Evolutionary conservation across 2,888 invertebrate species (phyloP), one percentile per base, ranked within the genome.

Genomic region (Gisinianus flammeolus): DNA sequence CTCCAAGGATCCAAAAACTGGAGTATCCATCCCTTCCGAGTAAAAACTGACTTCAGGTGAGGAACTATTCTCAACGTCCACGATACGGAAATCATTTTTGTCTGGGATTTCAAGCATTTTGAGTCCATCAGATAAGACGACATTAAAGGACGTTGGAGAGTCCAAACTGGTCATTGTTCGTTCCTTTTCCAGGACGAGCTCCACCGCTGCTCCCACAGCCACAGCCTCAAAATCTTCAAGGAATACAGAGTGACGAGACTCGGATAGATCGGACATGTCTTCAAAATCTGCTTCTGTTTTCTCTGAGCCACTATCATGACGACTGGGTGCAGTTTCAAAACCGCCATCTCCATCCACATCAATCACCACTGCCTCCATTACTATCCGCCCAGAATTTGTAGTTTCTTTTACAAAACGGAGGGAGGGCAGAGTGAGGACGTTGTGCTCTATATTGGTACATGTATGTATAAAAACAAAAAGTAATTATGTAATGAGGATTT

Each of bases 361-460:
- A 74, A 96, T 95, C 19, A 96, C 92, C 28, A 95, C 93, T 0
- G 96, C 96, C 88, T 96, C 95, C 94, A 96, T 94, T 0, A 94
- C 87, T 0, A 96, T 88, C 86, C 95, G 94, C 5, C 95, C 94
- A 0, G 94, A 94, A 10, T 92, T 94, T 0, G 95, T 94, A 0
- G 95, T 93, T 89, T 96, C 95, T 87, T 95, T 95, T 0, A 94
- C 92, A 87, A 96, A 96, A 80, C 95, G 89, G 85, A 96, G 88
- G 2, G 95, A 95, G 30, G 96, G 96, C 24, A 96, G 87, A 86
- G 95, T 95, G 0, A 95, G 92, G 2, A 95, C 90, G 86, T 94
- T 94, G 84, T 94, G 94, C 87, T 94, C 94, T 86, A 90, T 88
- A 72, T 30, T 28, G 12, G 2, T 6, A 24, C 22, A 64, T 28